Evolutionary conservation across 2,888 invertebrate genomes (phyloP).

Genomic region (Copidosoma aretas): DNA sequence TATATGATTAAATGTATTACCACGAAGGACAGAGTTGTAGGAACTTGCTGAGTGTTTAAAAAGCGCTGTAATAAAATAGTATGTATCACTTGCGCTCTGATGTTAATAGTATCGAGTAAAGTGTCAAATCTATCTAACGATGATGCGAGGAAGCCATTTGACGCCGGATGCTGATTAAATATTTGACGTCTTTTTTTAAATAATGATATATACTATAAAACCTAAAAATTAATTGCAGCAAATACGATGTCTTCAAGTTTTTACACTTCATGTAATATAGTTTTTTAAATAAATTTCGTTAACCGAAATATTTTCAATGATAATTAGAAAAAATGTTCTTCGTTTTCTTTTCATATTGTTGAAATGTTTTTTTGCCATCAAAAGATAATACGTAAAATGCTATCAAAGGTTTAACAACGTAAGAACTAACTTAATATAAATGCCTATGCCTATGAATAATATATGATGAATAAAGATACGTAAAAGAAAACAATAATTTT

Average conservation of each 20-base stretch:
- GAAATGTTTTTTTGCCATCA: background rate
- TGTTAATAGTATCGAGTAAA: conserved; percentile 41
- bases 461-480: conserved; percentile 27
- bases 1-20: conserved; percentile 21
- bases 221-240: conserved; percentile 37
- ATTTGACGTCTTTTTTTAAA: conserved; percentile 18
- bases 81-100: conserved; percentile 26
- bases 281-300: background rate
- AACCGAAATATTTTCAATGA: background rate
- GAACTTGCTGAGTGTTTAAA: background rate
- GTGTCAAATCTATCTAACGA: conserved; percentile 58
- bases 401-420: conserved; percentile 22
- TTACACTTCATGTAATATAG: conserved; percentile 6
- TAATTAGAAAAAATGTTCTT: background rate
- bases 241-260: background rate
- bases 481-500: conserved; percentile 40
- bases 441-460: conserved; percentile 13
- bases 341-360: too few relatives aligned
- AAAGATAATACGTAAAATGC: background rate
- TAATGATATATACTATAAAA: conserved; percentile 11
- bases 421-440: conserved; percentile 20
- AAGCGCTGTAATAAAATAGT: conserved; percentile 23
- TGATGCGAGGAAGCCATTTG: conserved; percentile 52
- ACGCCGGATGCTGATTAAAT: conserved; percentile 39
- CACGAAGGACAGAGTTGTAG: background rate